Percentiles rank a stretch among this genome's conserved stretches.
Evolutionary conservation across 2,888 invertebrate genomes (phyloP).

Genomic region (Zhengitettix transpicula): DNA sequence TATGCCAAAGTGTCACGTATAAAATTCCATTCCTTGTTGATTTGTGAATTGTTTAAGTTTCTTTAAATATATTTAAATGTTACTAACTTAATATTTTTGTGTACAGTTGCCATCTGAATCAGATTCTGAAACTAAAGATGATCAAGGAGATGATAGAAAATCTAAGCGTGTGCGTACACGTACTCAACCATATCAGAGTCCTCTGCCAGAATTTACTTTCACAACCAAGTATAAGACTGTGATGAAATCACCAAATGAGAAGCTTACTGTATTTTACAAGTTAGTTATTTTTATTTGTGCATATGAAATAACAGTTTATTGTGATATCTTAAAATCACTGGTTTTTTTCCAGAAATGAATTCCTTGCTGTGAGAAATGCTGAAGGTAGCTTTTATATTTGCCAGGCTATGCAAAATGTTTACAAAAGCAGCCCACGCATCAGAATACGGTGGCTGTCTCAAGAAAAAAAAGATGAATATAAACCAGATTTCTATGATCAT

Average conservation of each 20-base stretch:
- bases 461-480: conserved; percentile 52
- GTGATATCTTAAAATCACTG: background rate
- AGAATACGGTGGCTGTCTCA: conserved; percentile 82
- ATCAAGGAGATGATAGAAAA: conserved; percentile 23
- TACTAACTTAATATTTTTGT: too few species aligned
- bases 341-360: conserved; percentile 51
- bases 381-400: conserved; percentile 80
- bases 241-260: conserved; percentile 46
- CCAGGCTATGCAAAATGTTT: conserved; percentile 80
- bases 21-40: too few species aligned
- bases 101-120: too few species aligned
- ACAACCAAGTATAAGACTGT: conserved; percentile 40
- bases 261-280: conserved; percentile 76
- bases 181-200: conserved; percentile 70
- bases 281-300: conserved; percentile 26
- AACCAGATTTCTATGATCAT: conserved; percentile 76
- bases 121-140: background rate
- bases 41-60: too few species aligned
- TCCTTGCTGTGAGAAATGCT: conserved; percentile 77
- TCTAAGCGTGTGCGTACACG: conserved; percentile 40
- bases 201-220: conserved; percentile 58
- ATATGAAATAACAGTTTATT: background rate
- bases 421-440: conserved; percentile 67
- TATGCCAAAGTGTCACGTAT: too few species aligned
- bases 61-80: too few species aligned